Percentiles rank a stretch among this genome's conserved stretches.
Conservation (phyloP, 1,140 invertebrate species). For the Drosophila pectinifera region DNA sequence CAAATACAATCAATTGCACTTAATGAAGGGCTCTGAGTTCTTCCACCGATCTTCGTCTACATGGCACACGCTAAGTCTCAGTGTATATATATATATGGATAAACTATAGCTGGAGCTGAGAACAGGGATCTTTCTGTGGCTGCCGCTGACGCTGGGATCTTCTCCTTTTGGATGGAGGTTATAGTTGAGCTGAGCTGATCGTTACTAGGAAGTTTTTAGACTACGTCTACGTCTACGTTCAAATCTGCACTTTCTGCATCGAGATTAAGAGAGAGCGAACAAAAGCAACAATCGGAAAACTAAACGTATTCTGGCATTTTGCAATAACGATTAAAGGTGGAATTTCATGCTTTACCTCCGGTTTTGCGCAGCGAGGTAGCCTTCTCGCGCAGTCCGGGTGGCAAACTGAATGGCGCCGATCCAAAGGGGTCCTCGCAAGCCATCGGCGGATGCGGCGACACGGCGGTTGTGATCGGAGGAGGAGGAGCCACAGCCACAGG, state of each 20-base stretch:
- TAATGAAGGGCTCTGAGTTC: slow-evolving; percentile 37
- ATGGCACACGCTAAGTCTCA: slow-evolving; percentile 63
- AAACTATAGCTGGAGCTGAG: slow-evolving; percentile 31
- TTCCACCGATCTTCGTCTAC: slow-evolving; percentile 28
- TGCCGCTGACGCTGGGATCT: slow-evolving; percentile 34
- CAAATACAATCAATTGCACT: slow-evolving; percentile 53
- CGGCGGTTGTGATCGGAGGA: slow-evolving; percentile 12
- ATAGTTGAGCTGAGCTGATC: slow-evolving; percentile 49
- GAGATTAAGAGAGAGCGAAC: slow-evolving; percentile 78
- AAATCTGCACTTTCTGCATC: slow-evolving; percentile 76
- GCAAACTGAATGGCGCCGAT: slow-evolving; percentile 92
- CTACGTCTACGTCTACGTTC: slow-evolving; percentile 81
- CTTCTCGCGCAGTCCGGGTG: slow-evolving; percentile 87
- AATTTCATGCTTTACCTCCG: slow-evolving; percentile 88
- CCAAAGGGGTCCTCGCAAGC: slow-evolving; percentile 92
- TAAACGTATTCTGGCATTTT: slow-evolving; percentile 77
- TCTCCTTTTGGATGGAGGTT: slow-evolving; percentile 41
- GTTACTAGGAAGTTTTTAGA: slow-evolving; percentile 78
- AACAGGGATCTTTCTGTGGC: slow-evolving; percentile 8
- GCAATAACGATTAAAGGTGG: slow-evolving; percentile 59
- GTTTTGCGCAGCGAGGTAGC: slow-evolving; percentile 86
- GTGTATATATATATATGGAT: slow-evolving; percentile 1
- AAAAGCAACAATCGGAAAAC: slow-evolving; percentile 83
- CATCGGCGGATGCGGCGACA: slow-evolving; percentile 57
- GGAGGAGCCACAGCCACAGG: slow-evolving; percentile 80